A percentile compares a stretch with the other conserved stretches of the same genome.
These are phyloP conservation scores for Lepus oiostolus DNA, from an alignment of 2,797 vertebrate species.

Conservation along the genomic window DNA sequence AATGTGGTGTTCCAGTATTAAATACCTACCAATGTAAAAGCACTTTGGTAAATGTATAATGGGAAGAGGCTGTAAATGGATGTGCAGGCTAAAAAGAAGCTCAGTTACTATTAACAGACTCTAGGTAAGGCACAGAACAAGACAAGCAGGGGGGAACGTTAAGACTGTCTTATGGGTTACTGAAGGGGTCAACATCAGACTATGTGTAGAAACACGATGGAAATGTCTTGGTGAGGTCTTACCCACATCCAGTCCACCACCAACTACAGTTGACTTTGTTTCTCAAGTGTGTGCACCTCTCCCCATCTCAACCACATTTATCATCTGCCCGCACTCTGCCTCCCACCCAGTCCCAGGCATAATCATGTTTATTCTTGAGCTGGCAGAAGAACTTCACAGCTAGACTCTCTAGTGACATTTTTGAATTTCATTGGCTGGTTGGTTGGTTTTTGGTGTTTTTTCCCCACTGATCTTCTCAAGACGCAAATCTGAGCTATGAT, in stretches of 20 bases:
- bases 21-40: not conserved
- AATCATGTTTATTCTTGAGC: not conserved
- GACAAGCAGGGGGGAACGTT: not conserved
- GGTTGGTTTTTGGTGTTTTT: not conserved
- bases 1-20: not conserved
- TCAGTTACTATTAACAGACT: not conserved
- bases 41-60: not conserved
- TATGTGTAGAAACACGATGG: too few species aligned
- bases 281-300: not conserved
- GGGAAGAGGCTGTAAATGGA: not conserved
- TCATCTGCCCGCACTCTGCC: not conserved
- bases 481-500: not conserved
- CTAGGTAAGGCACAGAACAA: not conserved
- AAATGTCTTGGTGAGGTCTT: not conserved
- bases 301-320: not conserved
- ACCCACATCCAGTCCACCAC: not conserved
- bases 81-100: not conserved
- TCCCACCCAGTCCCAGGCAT: not conserved
- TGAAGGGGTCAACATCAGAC: not conserved
- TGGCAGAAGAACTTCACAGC: not conserved
- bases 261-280: not conserved
- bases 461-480: not conserved
- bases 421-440: not conserved
- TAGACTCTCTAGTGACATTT: not conserved
- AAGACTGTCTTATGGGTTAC: not conserved